These are phyloP conservation scores for Acropora yongei DNA, from an alignment of 64 coral and sea anemone genomes.

Conservation along the genomic window DNA sequence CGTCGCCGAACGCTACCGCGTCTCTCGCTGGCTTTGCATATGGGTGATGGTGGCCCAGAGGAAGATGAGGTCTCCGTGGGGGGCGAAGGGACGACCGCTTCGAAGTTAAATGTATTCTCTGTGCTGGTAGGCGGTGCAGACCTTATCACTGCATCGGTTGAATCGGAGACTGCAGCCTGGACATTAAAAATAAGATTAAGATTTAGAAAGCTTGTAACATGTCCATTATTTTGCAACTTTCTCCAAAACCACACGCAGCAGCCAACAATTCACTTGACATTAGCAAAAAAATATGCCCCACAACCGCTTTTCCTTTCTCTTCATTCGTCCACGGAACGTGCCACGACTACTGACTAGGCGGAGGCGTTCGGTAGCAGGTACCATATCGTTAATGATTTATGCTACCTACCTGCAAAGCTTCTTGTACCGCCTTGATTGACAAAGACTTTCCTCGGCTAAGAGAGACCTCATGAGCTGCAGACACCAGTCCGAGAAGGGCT, in stretches of 20 bases:
- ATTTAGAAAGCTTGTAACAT: no score
- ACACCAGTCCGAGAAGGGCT: constrained; percentile 82
- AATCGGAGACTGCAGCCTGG: constrained; percentile 30
- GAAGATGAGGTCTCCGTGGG: constrained; percentile 24
- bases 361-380: neutral
- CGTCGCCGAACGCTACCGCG: constrained; percentile 40
- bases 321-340: neutral
- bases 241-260: no score
- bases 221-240: no score
- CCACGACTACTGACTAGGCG: no score
- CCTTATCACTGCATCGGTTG: neutral
- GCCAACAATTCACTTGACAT: no score
- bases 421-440: constrained; percentile 1
- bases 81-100: neutral
- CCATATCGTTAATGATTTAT: no score
- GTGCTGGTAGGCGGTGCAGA: constrained; percentile 19
- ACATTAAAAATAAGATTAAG: neutral
- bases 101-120: constrained; percentile 34
- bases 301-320: no score
- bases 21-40: constrained; percentile 3
- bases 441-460: constrained; percentile 24
- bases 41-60: constrained; percentile 26
- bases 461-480: constrained; percentile 71
- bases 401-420: constrained; percentile 27
- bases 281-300: neutral